Conservation (phyloP, 1,140 invertebrate species). For the Lucilia cuprina region DNA sequence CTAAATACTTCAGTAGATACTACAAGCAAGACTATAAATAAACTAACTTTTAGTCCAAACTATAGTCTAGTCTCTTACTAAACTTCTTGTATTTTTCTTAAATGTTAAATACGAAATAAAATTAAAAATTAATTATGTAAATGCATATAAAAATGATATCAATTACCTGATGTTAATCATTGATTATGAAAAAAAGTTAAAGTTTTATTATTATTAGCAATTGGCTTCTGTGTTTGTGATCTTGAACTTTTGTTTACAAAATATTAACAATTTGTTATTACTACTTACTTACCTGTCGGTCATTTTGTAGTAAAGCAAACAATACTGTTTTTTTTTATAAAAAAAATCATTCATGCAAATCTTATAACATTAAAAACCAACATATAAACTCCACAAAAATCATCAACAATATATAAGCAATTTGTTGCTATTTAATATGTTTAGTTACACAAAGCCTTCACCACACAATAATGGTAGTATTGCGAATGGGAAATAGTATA, state of each 20-base stretch:
- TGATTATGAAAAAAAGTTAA: not conserved
- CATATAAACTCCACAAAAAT: conserved; percentile 17
- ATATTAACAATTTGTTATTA: not conserved
- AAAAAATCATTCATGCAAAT: not conserved
- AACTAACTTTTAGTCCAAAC: no score
- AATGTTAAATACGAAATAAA: not conserved
- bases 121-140: not conserved
- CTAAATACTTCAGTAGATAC: no score
- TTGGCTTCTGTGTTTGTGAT: not conserved
- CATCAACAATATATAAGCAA: not conserved
- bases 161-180: not conserved
- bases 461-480: not conserved
- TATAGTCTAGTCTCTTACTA: no score
- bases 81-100: no score
- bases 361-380: not conserved
- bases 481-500: not conserved
- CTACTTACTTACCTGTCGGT: not conserved
- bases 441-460: conserved; percentile 10
- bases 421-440: not conserved
- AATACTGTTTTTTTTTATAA: not conserved
- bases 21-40: no score
- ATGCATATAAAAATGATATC: not conserved
- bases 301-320: not conserved
- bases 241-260: no score
- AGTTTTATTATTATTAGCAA: not conserved